Base-by-base conservation (phyloP, 2,113 vertebrate genomes). In the Hypomesus transpacificus region DNA sequence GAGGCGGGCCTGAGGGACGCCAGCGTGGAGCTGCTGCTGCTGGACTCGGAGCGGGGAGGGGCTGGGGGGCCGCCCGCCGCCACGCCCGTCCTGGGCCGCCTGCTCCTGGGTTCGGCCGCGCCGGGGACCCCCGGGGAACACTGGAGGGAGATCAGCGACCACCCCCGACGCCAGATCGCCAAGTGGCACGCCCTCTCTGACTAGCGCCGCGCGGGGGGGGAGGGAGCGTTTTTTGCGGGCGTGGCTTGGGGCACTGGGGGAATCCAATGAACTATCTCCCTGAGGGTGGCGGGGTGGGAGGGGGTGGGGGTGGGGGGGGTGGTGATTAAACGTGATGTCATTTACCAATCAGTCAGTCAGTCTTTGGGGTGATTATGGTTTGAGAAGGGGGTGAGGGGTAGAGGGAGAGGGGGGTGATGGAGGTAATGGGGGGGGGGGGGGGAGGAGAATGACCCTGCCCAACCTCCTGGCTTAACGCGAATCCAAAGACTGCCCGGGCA, bases 121-220 rank as follows among this genome's bases (percentile, higher is more conserved):
- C 93, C 95, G 69, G 95, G 95, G 77, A 95, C 93, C 4, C 88
- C 93, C 0, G 96, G 97, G 3, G 96, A 98, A 79, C 97, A 98
- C 86, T 99, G 97, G 97, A 95, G 96, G 59, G 97, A 99, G 88
- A 98, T 99, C 75, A 96, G 96, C 54, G 96, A 98, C 85, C 96
- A 95, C 67, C 97, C 97, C 13, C 94, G 97, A 80, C 94, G 97
- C 84, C 97, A 99, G 83, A 98, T 99, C 62, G 97, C 97, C 75
- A 99, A 98, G 85, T 99, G 97, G 97, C 97, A 99, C 14, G 89
- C 86, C 81, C 83, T 99, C 77, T 94, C 93, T 14, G 96, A 98
- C 80, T 95, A 95, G 31, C 31, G 31, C 31, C 31, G 31, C 6
- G 31, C 31, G 31, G 6, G 26, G 26, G 26, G 60, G 60, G 24